These are phyloP conservation scores for Trachelus tabidus DNA, from an alignment of 2,888 invertebrate species.

Conservation along the genomic window DNA sequence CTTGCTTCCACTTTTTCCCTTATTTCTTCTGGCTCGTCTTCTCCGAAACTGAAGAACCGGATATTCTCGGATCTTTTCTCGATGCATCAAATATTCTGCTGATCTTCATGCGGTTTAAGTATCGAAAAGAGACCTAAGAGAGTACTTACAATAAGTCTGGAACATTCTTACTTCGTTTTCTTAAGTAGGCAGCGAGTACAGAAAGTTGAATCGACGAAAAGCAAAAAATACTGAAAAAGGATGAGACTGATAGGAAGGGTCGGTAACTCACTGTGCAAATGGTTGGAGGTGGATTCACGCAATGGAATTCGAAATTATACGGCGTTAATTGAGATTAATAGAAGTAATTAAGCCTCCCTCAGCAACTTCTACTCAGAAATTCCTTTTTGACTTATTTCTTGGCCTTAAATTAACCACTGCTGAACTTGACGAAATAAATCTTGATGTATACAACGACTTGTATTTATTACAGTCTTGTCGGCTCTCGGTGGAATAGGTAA, in stretches of 20 bases:
- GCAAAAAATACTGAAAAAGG: conserved; percentile 1
- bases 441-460: conserved; percentile 7
- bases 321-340: conserved; percentile 22
- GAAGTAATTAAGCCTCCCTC: conserved; percentile 19
- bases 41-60: too few species aligned
- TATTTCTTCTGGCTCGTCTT: too few species aligned
- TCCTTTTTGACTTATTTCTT: conserved; percentile 20
- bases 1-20: too few species aligned
- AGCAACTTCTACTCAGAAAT: conserved; percentile 10
- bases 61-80: neutral
- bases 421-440: conserved; percentile 19
- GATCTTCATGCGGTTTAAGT: conserved; percentile 23
- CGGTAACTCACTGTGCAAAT: conserved; percentile 1
- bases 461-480: conserved; percentile 12
- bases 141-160: conserved; percentile 22
- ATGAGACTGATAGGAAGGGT: neutral
- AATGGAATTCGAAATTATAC: conserved; percentile 19
- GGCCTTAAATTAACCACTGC: conserved; percentile 16
- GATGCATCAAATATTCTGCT: neutral
- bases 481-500: conserved; percentile 2
- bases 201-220: neutral
- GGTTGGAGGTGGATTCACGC: neutral
- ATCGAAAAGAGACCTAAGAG: conserved; percentile 15
- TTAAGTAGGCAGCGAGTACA: too few species aligned
- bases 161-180: conserved; percentile 22